These are phyloP conservation scores for Sebastes schlegelii DNA, from an alignment of 2,113 vertebrate species.

Conservation along the genomic window DNA sequence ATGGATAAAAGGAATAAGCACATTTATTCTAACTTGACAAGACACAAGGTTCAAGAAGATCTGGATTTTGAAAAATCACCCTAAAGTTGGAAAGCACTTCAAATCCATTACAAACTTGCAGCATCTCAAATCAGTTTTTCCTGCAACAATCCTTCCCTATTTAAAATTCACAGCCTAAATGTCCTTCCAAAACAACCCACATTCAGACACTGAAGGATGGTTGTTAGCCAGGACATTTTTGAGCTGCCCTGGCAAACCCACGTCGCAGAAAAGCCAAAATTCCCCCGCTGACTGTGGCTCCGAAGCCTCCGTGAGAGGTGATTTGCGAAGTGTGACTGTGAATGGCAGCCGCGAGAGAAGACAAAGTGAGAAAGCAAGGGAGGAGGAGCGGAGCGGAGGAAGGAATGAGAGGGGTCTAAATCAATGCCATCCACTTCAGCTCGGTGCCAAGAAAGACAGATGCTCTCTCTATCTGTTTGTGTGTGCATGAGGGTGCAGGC, in stretches of 20 bases:
- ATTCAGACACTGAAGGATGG: conserved; percentile 61
- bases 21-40: background rate
- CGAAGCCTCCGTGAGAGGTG: conserved; percentile 51
- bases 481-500: background rate
- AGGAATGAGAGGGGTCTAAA: conserved; percentile 72
- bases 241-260: conserved; percentile 61
- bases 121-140: conserved; percentile 36
- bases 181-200: conserved; percentile 62
- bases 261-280: conserved; percentile 52
- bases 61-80: conserved; percentile 14
- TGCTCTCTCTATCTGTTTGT: conserved; percentile 63
- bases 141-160: conserved; percentile 45
- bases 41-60: conserved; percentile 12
- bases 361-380: conserved; percentile 56
- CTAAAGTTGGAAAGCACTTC: conserved; percentile 12
- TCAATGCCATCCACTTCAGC: conserved; percentile 73
- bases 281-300: conserved; percentile 51
- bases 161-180: conserved; percentile 64
- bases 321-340: conserved; percentile 59
- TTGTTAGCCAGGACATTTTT: conserved; percentile 67
- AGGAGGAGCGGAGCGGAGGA: conserved; percentile 54
- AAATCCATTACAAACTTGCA: conserved; percentile 28
- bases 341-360: conserved; percentile 58
- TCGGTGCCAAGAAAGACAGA: conserved; percentile 75
- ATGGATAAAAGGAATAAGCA: background rate